Percentiles rank a stretch among this genome's conserved stretches.
Conservation (phyloP, 2,113 vertebrate genomes). For the Gobius niger region DNA sequence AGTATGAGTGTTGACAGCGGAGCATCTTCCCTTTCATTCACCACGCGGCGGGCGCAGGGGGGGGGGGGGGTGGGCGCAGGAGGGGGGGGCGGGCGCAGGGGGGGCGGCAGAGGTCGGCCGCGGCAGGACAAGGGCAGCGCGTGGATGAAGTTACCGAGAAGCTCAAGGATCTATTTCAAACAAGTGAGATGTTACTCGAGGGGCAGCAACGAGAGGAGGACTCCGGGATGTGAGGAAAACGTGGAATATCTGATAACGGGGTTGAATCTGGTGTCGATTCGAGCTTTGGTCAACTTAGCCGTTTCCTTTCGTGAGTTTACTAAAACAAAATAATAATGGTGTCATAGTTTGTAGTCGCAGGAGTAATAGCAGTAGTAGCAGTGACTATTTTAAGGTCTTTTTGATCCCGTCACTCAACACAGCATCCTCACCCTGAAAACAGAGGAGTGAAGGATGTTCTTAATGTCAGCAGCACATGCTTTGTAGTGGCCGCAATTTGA, state of each 20-base stretch:
- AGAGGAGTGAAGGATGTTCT: too few relatives aligned
- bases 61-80: slow-evolving; percentile 62
- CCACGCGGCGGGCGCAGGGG: slow-evolving; percentile 32
- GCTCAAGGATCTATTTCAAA: slow-evolving; percentile 52
- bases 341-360: too few relatives aligned
- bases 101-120: slow-evolving; percentile 62
- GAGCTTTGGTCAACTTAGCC: too few relatives aligned
- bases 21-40: slow-evolving; percentile 44
- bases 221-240: neutral
- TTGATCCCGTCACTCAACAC: too few relatives aligned
- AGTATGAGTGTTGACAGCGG: slow-evolving; percentile 43
- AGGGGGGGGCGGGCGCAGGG: slow-evolving; percentile 32
- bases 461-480: too few relatives aligned
- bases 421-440: too few relatives aligned
- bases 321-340: too few relatives aligned
- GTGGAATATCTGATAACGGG: neutral
- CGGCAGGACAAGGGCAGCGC: slow-evolving; percentile 46
- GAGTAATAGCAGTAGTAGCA: too few relatives aligned
- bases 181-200: slow-evolving; percentile 13
- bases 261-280: neutral
- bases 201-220: neutral
- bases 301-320: too few relatives aligned
- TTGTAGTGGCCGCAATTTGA: too few relatives aligned
- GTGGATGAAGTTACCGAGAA: slow-evolving; percentile 52
- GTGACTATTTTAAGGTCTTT: too few relatives aligned